phyloP scores from a whole-genome alignment of 2,113 vertebrate genomes.

The Micromys minutus region DNA sequence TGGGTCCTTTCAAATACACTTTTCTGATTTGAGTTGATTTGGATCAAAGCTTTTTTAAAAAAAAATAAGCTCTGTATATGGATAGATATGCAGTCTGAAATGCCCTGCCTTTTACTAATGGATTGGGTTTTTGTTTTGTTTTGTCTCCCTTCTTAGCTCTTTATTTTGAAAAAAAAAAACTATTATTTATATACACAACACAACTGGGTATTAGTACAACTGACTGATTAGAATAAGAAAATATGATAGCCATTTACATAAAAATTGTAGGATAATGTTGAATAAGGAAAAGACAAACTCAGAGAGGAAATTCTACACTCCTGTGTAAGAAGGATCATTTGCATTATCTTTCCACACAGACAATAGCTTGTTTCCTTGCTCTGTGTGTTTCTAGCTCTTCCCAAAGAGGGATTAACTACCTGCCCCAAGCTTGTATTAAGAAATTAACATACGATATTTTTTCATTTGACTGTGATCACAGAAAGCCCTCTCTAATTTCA shows the following conservation, averaged over 20 bases:
- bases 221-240: slow-evolving; percentile 66
- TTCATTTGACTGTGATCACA: slow-evolving; percentile 92
- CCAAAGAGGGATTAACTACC: slow-evolving; percentile 90
- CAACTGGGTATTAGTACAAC: not conserved
- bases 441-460: slow-evolving; percentile 94
- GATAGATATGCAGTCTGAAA: slow-evolving; percentile 72
- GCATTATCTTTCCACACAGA: slow-evolving; percentile 83
- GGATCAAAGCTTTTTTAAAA: slow-evolving; percentile 80
- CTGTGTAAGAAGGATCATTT: slow-evolving; percentile 82
- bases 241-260: not conserved
- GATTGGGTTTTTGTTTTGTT: not conserved
- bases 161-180: slow-evolving; percentile 60
- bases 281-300: not conserved
- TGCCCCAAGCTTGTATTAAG: slow-evolving; percentile 86
- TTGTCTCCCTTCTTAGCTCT: not conserved
- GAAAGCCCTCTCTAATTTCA: slow-evolving; percentile 93
- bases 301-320: slow-evolving; percentile 65
- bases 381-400: slow-evolving; percentile 85
- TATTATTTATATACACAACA: slow-evolving; percentile 59
- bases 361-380: slow-evolving; percentile 83
- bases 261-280: slow-evolving; percentile 23
- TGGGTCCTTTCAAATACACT: slow-evolving; percentile 72
- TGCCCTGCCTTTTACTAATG: slow-evolving; percentile 72
- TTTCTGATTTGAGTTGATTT: slow-evolving; percentile 75
- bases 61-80: slow-evolving; percentile 69